Base-by-base conservation (phyloP, 2,888 invertebrate genomes). In the Drosophila anomalipes region DNA sequence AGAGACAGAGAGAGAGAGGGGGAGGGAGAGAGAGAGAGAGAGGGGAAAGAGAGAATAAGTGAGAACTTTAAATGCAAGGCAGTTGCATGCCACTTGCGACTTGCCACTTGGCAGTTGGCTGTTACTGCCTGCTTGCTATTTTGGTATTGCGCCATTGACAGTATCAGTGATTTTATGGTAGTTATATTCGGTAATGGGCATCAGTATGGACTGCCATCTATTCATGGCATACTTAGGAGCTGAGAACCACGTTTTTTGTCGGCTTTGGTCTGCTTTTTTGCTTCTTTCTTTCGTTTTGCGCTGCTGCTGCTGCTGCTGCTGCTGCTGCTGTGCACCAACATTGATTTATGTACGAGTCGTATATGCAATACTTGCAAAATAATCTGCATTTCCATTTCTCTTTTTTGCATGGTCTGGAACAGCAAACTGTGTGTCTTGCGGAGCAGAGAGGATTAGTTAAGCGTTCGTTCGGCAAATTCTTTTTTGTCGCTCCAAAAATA, bases 331-430 rank as follows among this genome's bases (percentile, higher is more conserved):
- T 41, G 39, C 67, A 66, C 56, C 66, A 76, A 53, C 67, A 60
- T 56, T 82, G 82, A 82, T 85, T 82, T 82, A 86, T 83, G 72
- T 54, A 63, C 63, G 53, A 41, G 22, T 28, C 69, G 56, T 68
- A 74, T 60, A 61, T 65, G 82, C 58, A 72, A 68, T 72, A 74
- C 64, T 66, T 70, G 67, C 56, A 72, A 63, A 69, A 77, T 56
- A 67, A 60, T 72, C 71, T 72, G 53, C 58, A 53, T 54, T 59
- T 4, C 16, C 58, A 58, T 32, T 58, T 58, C 32, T 16, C 35
- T 35, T 41, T 58, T 30, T 41, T 41, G 44, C 32, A 32, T 32
- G 44, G 32, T 39, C 37, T 39, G 56, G 14, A n/a, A 56, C 37
- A 22, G n/a, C 28, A 28, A 14, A 47, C 41, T 33, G 47, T 47